Conservation (phyloP, 2,888 invertebrate genomes). For the Julus scanicus region DNA sequence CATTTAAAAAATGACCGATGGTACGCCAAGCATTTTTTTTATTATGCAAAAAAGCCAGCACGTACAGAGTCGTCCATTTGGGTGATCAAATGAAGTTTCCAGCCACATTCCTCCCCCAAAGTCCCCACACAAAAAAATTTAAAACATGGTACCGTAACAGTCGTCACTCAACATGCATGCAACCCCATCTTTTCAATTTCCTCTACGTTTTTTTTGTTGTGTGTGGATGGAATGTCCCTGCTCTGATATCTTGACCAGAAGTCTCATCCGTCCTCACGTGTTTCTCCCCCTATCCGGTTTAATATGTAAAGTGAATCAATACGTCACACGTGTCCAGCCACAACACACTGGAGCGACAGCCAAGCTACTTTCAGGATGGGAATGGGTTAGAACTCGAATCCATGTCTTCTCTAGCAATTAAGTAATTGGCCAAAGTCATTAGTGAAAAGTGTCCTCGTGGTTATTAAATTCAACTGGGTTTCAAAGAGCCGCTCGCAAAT, state of each 20-base stretch:
- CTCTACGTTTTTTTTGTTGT: neutral
- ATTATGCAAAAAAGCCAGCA: neutral
- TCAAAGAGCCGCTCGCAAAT: neutral
- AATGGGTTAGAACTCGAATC: neutral
- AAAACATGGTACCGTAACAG: neutral
- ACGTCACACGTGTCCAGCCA: slow-evolving; percentile 26
- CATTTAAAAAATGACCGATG: slow-evolving; percentile 33
- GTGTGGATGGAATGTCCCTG: neutral
- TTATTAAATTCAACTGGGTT: neutral
- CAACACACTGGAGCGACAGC: neutral
- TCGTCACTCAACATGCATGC: neutral
- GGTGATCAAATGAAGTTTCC: neutral
- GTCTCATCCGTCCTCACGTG: neutral
- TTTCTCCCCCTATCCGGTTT: slow-evolving; percentile 12
- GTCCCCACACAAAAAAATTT: neutral
- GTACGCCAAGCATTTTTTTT: neutral
- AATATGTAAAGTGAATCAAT: slow-evolving; percentile 25
- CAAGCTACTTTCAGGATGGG: neutral
- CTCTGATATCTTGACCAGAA: slow-evolving; percentile 15
- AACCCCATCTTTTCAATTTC: slow-evolving; percentile 20
- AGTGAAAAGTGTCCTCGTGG: neutral
- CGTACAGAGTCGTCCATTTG: neutral
- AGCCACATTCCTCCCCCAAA: neutral
- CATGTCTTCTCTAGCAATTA: slow-evolving; percentile 18
- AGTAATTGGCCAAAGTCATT: slow-evolving; percentile 28